These are phyloP conservation scores for Pyrgilauda ruficollis DNA, from an alignment of 2,113 vertebrate genomes.

Conservation along the genomic window DNA sequence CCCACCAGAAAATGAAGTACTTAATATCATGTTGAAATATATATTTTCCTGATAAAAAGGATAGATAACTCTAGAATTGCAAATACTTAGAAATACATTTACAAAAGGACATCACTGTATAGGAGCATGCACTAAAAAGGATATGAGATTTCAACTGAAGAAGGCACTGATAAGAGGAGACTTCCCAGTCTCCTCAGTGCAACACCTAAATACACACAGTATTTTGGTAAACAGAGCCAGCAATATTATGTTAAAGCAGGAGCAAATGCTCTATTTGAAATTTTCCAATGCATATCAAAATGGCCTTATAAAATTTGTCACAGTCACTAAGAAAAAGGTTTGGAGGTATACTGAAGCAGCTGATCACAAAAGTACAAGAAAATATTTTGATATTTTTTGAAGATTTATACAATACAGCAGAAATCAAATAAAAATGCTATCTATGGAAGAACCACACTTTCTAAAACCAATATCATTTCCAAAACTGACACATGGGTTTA, in stretches of 20 bases:
- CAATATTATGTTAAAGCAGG: neutral
- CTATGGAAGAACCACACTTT: neutral
- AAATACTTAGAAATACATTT: neutral
- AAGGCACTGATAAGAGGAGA: neutral
- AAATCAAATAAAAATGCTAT: neutral
- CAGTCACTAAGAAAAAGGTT: neutral
- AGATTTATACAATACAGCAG: neutral
- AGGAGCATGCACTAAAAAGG: neutral
- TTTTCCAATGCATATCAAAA: neutral
- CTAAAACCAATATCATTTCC: neutral
- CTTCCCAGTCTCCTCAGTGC: neutral
- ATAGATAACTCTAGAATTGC: neutral
- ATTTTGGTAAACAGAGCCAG: neutral
- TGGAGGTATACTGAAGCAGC: neutral
- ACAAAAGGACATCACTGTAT: neutral
- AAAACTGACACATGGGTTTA: neutral
- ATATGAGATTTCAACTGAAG: neutral
- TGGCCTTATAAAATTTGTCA: neutral
- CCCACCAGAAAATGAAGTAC: neutral
- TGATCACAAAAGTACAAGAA: neutral
- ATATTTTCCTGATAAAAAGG: neutral
- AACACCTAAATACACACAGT: neutral
- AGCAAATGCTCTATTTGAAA: neutral
- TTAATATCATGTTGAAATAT: neutral
- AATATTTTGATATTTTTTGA: neutral